phyloP scores from a whole-genome alignment of 1,140 invertebrate genomes.

The Drosophila rufa region DNA sequence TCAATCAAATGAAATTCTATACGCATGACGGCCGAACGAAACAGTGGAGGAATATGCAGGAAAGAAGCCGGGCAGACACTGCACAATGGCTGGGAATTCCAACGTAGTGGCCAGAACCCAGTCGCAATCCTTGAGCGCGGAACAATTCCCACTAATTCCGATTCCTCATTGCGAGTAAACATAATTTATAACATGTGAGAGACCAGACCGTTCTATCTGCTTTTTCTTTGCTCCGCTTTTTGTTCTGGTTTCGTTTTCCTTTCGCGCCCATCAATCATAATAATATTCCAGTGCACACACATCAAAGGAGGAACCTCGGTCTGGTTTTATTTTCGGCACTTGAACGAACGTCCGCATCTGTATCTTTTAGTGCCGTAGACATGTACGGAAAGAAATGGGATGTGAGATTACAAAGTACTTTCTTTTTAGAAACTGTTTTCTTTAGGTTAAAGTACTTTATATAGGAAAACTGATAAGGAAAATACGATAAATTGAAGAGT shows the following conservation, averaged over 20 bases:
- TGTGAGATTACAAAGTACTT: too few relatives aligned
- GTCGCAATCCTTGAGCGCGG: conserved; percentile 11
- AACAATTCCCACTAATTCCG: conserved; percentile 40
- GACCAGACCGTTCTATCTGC: conserved; percentile 21
- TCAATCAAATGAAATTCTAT: conserved; percentile 83
- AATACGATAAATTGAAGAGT: too few relatives aligned
- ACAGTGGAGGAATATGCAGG: conserved; percentile 23
- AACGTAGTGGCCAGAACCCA: conserved; percentile 1
- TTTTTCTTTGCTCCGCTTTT: conserved; percentile 11
- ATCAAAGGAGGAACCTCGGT: conserved; percentile 57
- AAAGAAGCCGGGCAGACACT: conserved; percentile 20
- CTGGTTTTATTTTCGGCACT: conserved; percentile 75
- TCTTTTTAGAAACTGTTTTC: too few relatives aligned
- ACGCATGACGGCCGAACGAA: conserved; percentile 66
- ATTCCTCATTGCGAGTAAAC: conserved; percentile 73
- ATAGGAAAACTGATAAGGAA: too few relatives aligned
- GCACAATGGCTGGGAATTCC: conserved; percentile 19
- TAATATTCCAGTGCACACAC: conserved; percentile 54
- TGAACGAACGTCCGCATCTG: conserved; percentile 47
- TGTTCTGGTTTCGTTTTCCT: conserved; percentile 36
- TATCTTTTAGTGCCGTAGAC: conserved; percentile 31
- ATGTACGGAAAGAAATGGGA: not conserved
- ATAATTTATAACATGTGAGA: conserved; percentile 71
- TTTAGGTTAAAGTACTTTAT: too few relatives aligned
- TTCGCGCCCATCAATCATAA: conserved; percentile 72